A percentile compares a stretch with the other conserved stretches of the same genome.
Conservation (phyloP, 2,113 vertebrate genomes). For the Myotis lucifugus region DNA sequence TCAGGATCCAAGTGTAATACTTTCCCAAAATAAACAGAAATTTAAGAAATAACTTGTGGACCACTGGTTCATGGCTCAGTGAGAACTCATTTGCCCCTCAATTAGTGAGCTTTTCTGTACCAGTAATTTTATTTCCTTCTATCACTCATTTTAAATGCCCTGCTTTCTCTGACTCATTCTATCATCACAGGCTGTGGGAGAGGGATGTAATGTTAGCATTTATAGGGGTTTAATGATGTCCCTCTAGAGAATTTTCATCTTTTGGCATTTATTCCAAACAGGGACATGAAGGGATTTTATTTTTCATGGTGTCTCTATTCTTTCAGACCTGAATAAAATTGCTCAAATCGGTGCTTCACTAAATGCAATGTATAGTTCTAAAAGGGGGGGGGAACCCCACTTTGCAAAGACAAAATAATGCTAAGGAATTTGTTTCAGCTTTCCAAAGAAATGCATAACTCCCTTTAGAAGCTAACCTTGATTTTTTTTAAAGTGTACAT, state of each 20-base stretch:
- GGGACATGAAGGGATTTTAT: background rate
- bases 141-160: background rate
- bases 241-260: background rate
- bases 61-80: background rate
- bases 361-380: background rate
- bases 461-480: background rate
- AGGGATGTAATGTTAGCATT: background rate
- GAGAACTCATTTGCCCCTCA: background rate
- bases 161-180: background rate
- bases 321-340: slow-evolving; percentile 29
- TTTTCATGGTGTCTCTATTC: background rate
- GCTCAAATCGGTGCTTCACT: background rate
- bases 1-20: background rate
- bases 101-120: background rate
- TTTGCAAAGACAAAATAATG: background rate
- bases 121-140: background rate
- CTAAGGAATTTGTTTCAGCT: background rate
- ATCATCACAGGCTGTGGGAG: background rate
- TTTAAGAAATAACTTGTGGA: background rate
- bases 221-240: background rate
- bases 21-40: slow-evolving; percentile 49
- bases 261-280: background rate
- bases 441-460: slow-evolving; percentile 30
- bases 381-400: background rate
- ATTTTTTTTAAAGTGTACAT: background rate